Evolutionary conservation across 2,797 vertebrate genomes (phyloP).

Genomic region (Siniperca undulata): DNA sequence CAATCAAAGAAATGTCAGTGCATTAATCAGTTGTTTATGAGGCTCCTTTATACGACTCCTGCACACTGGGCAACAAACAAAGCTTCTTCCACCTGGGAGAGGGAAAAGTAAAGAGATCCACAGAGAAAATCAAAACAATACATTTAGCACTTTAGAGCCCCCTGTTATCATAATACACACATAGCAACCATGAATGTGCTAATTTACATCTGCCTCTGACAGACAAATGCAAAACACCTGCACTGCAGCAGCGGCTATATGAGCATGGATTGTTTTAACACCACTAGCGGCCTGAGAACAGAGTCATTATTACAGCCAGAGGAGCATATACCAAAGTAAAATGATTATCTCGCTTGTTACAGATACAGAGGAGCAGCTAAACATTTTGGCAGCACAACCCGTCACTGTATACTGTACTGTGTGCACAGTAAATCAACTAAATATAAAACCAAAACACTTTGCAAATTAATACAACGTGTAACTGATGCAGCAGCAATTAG

Average conservation of each 20-base stretch:
- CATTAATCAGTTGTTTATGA: conserved; percentile 84
- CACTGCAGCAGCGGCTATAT: background rate
- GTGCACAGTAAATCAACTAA: background rate
- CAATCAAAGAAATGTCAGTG: conserved; percentile 86
- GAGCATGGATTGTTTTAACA: too few species aligned
- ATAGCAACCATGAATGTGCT: conserved; percentile 40
- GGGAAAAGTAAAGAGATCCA: conserved; percentile 60
- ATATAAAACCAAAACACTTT: conserved; percentile 1
- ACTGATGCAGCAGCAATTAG: background rate
- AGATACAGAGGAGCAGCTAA: background rate
- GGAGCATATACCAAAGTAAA: background rate
- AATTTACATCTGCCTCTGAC: conserved; percentile 41
- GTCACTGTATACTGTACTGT: background rate
- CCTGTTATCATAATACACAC: conserved; percentile 32
- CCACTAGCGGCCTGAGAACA: background rate
- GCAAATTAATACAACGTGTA: background rate
- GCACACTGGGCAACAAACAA: conserved; percentile 57
- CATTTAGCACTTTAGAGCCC: conserved; percentile 49
- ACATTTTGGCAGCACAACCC: background rate
- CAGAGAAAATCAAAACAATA: conserved; percentile 55
- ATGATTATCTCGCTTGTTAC: background rate
- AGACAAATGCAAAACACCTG: conserved; percentile 36
- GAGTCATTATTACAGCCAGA: conserved; percentile 8
- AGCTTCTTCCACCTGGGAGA: conserved; percentile 53
- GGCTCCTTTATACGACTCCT: conserved; percentile 56